Conservation (phyloP, 2,113 vertebrate species). For the Hemicordylus capensis region DNA sequence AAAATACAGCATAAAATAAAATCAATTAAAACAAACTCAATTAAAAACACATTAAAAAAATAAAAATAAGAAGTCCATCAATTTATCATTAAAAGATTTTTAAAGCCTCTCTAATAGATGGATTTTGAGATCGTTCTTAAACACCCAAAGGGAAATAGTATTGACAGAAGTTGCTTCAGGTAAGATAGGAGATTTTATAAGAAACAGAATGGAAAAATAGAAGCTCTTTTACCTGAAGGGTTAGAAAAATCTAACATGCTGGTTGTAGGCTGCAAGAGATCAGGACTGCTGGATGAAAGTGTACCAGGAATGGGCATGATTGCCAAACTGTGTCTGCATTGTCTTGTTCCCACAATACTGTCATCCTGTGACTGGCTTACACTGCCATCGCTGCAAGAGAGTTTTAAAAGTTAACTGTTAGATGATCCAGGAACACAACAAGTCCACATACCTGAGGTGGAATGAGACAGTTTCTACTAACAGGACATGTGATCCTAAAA, state of each 20-base stretch:
- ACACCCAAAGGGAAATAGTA: no score
- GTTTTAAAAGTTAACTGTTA: conserved; percentile 4
- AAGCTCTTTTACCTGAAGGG: conserved; percentile 83
- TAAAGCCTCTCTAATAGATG: no score
- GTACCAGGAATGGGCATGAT: conserved; percentile 95
- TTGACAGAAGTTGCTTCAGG: background rate
- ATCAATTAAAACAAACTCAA: no score
- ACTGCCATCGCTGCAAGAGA: conserved; percentile 86
- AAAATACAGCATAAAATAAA: no score
- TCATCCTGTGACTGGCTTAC: conserved; percentile 96
- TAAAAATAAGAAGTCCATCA: no score
- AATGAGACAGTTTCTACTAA: background rate
- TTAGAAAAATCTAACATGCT: conserved; percentile 93
- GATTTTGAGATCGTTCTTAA: no score
- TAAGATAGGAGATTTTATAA: background rate
- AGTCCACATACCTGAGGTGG: background rate
- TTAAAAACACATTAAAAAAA: no score
- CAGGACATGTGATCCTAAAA: background rate
- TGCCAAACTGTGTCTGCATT: conserved; percentile 93
- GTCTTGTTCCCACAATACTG: conserved; percentile 95
- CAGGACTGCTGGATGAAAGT: conserved; percentile 93
- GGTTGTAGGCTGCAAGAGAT: conserved; percentile 91
- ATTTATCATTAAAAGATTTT: no score
- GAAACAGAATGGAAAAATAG: background rate
- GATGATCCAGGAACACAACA: conserved; percentile 20